These are phyloP conservation scores for Scaptomyza polygonia DNA, from an alignment of 2,888 invertebrate species.

Conservation along the genomic window DNA sequence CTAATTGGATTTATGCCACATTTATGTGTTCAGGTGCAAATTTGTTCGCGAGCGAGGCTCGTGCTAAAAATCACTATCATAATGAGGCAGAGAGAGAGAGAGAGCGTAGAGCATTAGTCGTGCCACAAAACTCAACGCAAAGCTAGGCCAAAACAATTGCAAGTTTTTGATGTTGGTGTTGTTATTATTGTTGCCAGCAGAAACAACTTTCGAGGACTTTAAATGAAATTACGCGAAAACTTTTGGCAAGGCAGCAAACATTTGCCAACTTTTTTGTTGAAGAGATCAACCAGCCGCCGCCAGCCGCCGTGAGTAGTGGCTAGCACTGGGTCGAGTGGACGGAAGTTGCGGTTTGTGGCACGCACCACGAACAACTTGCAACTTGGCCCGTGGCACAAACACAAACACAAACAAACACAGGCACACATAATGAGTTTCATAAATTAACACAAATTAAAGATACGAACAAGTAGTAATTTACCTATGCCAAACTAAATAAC, in stretches of 20 bases:
- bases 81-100: constrained; percentile 51
- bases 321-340: neutral
- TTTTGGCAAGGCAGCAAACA: constrained; percentile 43
- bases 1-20: constrained; percentile 80
- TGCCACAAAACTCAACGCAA: constrained; percentile 62
- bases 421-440: constrained; percentile 75
- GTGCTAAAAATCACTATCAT: constrained; percentile 72
- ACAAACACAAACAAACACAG: constrained; percentile 1
- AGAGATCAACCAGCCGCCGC: constrained; percentile 66
- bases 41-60: constrained; percentile 51
- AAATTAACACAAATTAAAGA: constrained; percentile 81
- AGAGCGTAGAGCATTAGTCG: constrained; percentile 20
- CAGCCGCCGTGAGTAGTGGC: neutral
- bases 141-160: constrained; percentile 64
- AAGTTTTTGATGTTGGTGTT: constrained; percentile 42
- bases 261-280: constrained; percentile 62
- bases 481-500: constrained; percentile 41
- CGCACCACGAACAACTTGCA: constrained; percentile 57
- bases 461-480: constrained; percentile 66
- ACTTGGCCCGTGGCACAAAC: constrained; percentile 27
- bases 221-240: constrained; percentile 80
- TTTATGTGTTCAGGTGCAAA: constrained; percentile 77
- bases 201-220: constrained; percentile 80
- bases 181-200: constrained; percentile 29
- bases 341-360: constrained; percentile 46